Evolutionary conservation across 2,113 vertebrate species (phyloP).

Genomic region (Xiphophorus couchianus): DNA sequence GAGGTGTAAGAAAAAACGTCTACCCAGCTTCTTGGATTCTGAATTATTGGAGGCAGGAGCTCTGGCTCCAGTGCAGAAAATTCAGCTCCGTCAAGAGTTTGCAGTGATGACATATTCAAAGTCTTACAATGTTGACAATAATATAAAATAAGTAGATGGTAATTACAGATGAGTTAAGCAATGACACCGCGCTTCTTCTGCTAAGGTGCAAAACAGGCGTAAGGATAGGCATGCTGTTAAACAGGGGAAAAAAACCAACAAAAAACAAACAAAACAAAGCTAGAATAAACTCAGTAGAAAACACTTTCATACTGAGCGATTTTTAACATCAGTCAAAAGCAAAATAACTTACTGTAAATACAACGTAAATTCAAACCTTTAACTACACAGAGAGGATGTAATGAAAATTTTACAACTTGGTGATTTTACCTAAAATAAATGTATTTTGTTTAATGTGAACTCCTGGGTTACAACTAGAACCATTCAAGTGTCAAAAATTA

Average conservation of each 20-base stretch:
- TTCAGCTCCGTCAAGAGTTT: conserved; percentile 52
- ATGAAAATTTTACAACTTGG: conserved; percentile 66
- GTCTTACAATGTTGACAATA: conserved; percentile 63
- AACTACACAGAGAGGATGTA: conserved; percentile 55
- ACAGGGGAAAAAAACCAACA: conserved; percentile 14
- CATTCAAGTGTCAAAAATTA: conserved; percentile 61
- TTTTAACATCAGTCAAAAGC: conserved; percentile 51
- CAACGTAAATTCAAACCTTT: conserved; percentile 65
- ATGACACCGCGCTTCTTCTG: conserved; percentile 61
- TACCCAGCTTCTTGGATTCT: conserved; percentile 19
- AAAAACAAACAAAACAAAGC: conserved; percentile 32
- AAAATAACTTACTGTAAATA: conserved; percentile 79
- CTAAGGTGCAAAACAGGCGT: conserved; percentile 58
- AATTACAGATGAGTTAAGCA: conserved; percentile 69
- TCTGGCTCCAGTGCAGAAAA: conserved; percentile 45
- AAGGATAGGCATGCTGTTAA: conserved; percentile 63
- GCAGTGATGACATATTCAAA: conserved; percentile 50
- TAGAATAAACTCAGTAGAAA: conserved; percentile 64
- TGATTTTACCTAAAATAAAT: conserved; percentile 52
- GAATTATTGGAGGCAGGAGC: conserved; percentile 23
- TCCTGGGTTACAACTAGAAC: conserved; percentile 42
- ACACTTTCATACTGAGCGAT: conserved; percentile 55
- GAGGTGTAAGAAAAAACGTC: conserved; percentile 1
- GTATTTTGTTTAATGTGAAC: conserved; percentile 44
- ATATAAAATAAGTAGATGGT: conserved; percentile 73